Evolutionary conservation across 2,113 vertebrate species (phyloP).

Genomic region (Dromaius novaehollandiae): DNA sequence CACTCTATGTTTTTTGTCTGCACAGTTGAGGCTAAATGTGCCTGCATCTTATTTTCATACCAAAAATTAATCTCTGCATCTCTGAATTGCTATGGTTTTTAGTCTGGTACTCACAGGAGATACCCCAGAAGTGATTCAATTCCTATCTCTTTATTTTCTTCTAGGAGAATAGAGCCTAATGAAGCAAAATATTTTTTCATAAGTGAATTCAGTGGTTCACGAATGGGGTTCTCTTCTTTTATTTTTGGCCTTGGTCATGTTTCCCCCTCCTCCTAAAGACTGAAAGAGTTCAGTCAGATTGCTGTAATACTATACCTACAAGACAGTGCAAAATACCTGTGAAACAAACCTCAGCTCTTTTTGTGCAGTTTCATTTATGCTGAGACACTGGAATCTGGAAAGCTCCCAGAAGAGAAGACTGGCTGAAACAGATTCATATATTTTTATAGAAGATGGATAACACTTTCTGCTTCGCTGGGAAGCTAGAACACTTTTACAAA

Average conservation of each 20-base stretch:
- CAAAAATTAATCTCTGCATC: background rate
- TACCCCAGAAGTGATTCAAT: background rate
- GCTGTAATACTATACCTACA: background rate
- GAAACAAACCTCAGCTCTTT: background rate
- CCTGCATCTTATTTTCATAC: background rate
- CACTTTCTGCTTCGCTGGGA: background rate
- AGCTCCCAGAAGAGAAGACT: background rate
- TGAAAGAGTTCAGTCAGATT: background rate
- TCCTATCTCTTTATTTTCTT: background rate
- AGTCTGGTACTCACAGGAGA: background rate
- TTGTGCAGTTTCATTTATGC: background rate
- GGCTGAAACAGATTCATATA: background rate
- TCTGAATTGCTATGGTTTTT: background rate
- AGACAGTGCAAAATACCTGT: background rate
- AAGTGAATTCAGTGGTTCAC: background rate
- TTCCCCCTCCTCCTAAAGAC: background rate
- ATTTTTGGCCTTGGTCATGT: background rate
- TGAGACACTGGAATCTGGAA: background rate
- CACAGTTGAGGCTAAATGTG: background rate
- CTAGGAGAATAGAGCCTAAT: background rate
- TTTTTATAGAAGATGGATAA: background rate
- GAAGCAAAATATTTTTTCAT: background rate
- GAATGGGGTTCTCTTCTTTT: background rate
- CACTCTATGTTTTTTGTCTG: background rate
- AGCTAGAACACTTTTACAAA: slow-evolving; percentile 1